Base-by-base conservation (phyloP, 2,888 invertebrate genomes). In the Cecidostiba fungosa region DNA sequence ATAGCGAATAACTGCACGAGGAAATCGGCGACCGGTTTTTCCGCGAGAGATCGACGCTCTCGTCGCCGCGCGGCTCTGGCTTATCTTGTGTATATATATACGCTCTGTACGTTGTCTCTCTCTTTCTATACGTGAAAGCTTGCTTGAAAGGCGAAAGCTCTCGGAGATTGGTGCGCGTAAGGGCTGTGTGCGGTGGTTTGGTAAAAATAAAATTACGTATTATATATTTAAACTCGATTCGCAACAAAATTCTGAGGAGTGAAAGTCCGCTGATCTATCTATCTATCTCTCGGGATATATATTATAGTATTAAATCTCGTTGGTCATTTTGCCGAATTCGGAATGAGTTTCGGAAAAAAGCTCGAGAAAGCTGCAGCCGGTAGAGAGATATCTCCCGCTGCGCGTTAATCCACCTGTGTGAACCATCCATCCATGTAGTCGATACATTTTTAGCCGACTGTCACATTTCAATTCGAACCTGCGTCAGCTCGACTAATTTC, bases 11-110 rank as follows among this genome's bases (percentile, higher is more conserved):
- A 86, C 83, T 72, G 80, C 77, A 77, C 77, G 84, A 84, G 86
- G 86, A 86, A 86, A 86, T 84, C 77, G 86, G 72, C 84, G 77
- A 86, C 86, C 84, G 86, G 86, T 86, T 86, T 86, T 84, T 84
- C 86, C 54, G 77, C 79, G 77, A 79, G 74, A 84, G 84, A 85
- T 85, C 84, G 84, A 84, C 78, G 83, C 39, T 36, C 32, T 79
- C 70, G 59, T n/a, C 59, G 70, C 6, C 23, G 54, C 54, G 39
- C 50, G 77, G 39, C 77, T 69, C 39, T 47, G 32, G 66, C 39
- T 59, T 59, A 59, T 59, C 54, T 59, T 6, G 5, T 23, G 2
- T 23, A 6, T 23, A 5, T 54, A 6, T 59, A n/a, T 59, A 59
- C 23, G 5, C 66, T n/a, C n/a, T 66, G 70, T 69, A 69, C 83